These are phyloP conservation scores for Mastigias papua DNA, from an alignment of 30 jellyfish, hydroid and myxozoan genomes.

Conservation along the genomic window DNA sequence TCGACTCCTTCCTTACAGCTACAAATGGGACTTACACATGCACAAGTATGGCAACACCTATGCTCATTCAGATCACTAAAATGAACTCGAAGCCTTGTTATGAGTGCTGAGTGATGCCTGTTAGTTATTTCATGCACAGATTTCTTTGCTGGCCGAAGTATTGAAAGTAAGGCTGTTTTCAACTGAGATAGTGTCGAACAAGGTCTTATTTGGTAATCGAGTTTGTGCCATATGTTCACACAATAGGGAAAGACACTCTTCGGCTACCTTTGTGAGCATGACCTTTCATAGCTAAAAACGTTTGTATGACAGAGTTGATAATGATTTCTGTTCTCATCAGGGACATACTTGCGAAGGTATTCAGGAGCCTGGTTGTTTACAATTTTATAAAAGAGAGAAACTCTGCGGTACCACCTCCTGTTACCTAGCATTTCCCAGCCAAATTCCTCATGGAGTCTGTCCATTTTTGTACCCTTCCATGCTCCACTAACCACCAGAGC, in stretches of 20 bases:
- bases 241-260: slow-evolving; percentile 45
- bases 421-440: too few relatives aligned
- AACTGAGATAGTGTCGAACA: slow-evolving; percentile 52
- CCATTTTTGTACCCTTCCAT: too few relatives aligned
- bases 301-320: slow-evolving; percentile 21
- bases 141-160: slow-evolving; percentile 36
- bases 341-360: slow-evolving; percentile 27
- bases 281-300: slow-evolving; percentile 19
- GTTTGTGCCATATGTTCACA: slow-evolving; percentile 49
- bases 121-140: slow-evolving; percentile 12
- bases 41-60: slow-evolving; percentile 9
- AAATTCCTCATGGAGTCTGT: too few relatives aligned
- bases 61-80: slow-evolving; percentile 28
- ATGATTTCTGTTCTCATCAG: slow-evolving; percentile 40
- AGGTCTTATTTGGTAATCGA: slow-evolving; percentile 32
- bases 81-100: slow-evolving; percentile 10
- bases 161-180: slow-evolving; percentile 40
- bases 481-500: too few relatives aligned
- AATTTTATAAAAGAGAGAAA: neutral
- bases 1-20: too few relatives aligned
- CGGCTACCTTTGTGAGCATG: slow-evolving; percentile 45
- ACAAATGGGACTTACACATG: slow-evolving; percentile 19
- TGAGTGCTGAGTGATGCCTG: slow-evolving; percentile 13
- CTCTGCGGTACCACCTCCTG: too few relatives aligned
- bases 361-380: slow-evolving; percentile 26